phyloP scores from a whole-genome alignment of 2,797 vertebrate species.

The Centroberyx gerrardi region DNA sequence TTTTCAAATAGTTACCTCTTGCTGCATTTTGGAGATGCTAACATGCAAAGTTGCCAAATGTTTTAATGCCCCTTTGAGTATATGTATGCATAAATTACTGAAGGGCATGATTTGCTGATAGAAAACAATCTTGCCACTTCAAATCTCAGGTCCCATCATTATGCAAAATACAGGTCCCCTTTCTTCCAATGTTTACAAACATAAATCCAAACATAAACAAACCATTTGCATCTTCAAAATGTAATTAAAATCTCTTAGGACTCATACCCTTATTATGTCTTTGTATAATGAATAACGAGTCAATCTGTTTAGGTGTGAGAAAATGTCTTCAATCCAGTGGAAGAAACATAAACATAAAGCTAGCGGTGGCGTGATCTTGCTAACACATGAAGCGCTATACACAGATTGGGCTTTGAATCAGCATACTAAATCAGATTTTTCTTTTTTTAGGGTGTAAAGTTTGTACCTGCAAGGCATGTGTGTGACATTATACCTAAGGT shows the following conservation, averaged over 20 bases:
- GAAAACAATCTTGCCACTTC: slow-evolving; percentile 28
- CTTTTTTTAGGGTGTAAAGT: slow-evolving; percentile 22
- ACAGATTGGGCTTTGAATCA: no score
- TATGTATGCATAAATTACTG: no score
- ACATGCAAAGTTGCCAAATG: neutral
- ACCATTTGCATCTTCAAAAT: neutral
- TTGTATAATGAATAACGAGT: slow-evolving; percentile 12
- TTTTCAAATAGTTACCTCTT: slow-evolving; percentile 9
- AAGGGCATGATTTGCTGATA: neutral
- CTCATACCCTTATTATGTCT: neutral
- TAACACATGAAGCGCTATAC: no score
- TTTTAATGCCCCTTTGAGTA: no score
- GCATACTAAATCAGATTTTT: no score
- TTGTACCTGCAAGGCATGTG: slow-evolving; percentile 45
- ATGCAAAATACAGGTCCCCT: neutral
- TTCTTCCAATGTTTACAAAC: slow-evolving; percentile 12
- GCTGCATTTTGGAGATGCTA: slow-evolving; percentile 21
- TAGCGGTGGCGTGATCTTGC: no score
- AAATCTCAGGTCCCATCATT: slow-evolving; percentile 33
- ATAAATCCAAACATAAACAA: slow-evolving; percentile 22
- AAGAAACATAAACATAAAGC: neutral
- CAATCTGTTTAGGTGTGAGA: neutral
- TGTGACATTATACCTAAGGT: slow-evolving; percentile 30
- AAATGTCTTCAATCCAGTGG: neutral
- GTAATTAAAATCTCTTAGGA: neutral